Percentiles rank a stretch among this genome's conserved stretches.
Evolutionary conservation across 1,140 invertebrate species (phyloP).

Genomic region (Drosophila athabasca): DNA sequence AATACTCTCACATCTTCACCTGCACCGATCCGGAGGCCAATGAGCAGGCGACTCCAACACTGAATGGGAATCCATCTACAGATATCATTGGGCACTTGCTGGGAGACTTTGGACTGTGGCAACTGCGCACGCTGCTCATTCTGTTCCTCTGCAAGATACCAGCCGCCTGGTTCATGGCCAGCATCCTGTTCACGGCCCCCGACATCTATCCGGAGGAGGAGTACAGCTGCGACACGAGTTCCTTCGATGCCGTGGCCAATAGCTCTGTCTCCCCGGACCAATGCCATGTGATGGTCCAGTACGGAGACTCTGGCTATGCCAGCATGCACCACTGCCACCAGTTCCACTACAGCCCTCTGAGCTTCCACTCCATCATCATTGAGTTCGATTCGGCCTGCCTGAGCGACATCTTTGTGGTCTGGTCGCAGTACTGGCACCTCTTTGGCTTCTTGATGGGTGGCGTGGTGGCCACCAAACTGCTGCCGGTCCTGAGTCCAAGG

Average conservation of each 20-base stretch:
- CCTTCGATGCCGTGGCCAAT: constrained; percentile 30
- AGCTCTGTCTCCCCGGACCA: constrained; percentile 58
- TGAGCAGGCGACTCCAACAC: background rate
- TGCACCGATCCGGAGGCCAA: constrained; percentile 20
- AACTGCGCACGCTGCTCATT: constrained; percentile 77
- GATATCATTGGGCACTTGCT: constrained; percentile 72
- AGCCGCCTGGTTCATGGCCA: constrained; percentile 84
- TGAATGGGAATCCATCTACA: background rate
- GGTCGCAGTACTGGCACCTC: constrained; percentile 84
- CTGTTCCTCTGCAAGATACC: constrained; percentile 83
- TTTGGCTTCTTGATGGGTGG: constrained; percentile 83
- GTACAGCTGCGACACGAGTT: constrained; percentile 59
- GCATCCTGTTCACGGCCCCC: constrained; percentile 80
- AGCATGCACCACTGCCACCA: constrained; percentile 54
- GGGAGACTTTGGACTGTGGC: constrained; percentile 83
- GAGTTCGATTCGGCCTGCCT: constrained; percentile 83
- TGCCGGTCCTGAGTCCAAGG: constrained; percentile 80
- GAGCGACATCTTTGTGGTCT: constrained; percentile 83
- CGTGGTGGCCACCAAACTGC: constrained; percentile 77
- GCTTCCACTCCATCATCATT: constrained; percentile 78
- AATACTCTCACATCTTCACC: constrained; percentile 25
- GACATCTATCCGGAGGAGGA: constrained; percentile 68
- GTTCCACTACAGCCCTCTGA: constrained; percentile 54
- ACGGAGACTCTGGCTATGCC: constrained; percentile 53
- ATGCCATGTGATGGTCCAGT: constrained; percentile 64